Conservation (phyloP, 2,113 vertebrate species). For the Heterochromis multidens region DNA sequence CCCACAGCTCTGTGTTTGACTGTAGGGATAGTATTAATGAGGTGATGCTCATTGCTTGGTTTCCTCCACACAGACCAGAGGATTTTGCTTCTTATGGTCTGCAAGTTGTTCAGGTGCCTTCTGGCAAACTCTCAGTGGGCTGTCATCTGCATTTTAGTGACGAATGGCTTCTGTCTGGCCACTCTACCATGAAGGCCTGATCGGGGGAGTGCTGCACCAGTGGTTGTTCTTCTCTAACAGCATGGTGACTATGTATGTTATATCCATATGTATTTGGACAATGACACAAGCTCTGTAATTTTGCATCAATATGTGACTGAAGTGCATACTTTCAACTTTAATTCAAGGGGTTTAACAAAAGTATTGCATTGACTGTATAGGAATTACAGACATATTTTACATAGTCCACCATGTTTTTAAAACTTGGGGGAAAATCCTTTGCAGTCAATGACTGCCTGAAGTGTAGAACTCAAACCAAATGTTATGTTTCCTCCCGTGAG, state of each 20-base stretch:
- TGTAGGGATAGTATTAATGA: slow-evolving; percentile 1
- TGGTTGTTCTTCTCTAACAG: background rate
- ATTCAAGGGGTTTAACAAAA: background rate
- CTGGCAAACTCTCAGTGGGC: background rate
- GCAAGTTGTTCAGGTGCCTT: background rate
- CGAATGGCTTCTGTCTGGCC: background rate
- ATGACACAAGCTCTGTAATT: background rate
- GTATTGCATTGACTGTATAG: too few relatives aligned
- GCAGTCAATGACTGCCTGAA: background rate
- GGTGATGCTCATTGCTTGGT: background rate
- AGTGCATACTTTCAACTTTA: background rate
- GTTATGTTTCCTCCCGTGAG: background rate
- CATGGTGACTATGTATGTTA: background rate
- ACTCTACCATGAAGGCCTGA: background rate
- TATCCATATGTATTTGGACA: background rate
- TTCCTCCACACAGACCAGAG: background rate
- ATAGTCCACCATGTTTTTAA: background rate
- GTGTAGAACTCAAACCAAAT: background rate
- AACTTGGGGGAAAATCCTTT: background rate
- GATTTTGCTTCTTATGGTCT: background rate
- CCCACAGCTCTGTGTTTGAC: background rate
- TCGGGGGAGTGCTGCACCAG: background rate
- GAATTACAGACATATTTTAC: too few relatives aligned
- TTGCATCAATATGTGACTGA: background rate
- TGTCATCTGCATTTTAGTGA: background rate